A percentile compares a stretch with the other conserved stretches of the same genome.
These are phyloP conservation scores for Propithecus deckenii DNA, from an alignment of 2,797 vertebrate genomes.

Conservation along the genomic window DNA sequence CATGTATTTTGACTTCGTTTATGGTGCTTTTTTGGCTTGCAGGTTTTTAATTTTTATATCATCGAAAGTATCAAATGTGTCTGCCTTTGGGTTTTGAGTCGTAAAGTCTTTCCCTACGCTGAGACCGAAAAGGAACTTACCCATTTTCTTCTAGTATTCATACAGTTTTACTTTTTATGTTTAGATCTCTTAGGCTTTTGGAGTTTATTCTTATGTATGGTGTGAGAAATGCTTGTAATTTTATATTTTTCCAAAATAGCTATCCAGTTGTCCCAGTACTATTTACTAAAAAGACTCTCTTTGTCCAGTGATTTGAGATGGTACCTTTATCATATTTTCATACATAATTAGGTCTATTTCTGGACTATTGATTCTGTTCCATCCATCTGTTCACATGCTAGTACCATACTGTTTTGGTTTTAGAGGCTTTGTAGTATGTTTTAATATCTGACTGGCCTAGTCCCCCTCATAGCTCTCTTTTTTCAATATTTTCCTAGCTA, in stretches of 20 bases:
- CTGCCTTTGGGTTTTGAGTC: background rate
- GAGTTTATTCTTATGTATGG: background rate
- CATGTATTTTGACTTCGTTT: slow-evolving; percentile 11
- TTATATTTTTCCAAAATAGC: background rate
- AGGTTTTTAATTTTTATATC: background rate
- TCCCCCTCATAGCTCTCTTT: background rate
- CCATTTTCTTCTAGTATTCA: background rate
- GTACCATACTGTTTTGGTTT: background rate
- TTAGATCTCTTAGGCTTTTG: background rate
- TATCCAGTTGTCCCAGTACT: background rate
- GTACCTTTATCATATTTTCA: background rate
- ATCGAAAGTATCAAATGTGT: background rate
- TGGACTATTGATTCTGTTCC: background rate
- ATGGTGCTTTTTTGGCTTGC: background rate
- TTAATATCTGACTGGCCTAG: background rate
- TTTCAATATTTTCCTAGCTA: slow-evolving; percentile 4
- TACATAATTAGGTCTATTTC: background rate
- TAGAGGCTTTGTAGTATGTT: background rate
- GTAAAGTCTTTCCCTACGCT: background rate
- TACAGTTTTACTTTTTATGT: slow-evolving; percentile 4
- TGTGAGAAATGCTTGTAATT: background rate
- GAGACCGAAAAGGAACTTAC: background rate
- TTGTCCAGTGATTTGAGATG: background rate
- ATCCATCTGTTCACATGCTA: background rate
- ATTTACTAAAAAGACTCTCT: background rate